Evolutionary conservation across 2,113 vertebrate species (phyloP), one percentile per base, ranked within the genome.

Genomic region (Microcebus jonahi): DNA sequence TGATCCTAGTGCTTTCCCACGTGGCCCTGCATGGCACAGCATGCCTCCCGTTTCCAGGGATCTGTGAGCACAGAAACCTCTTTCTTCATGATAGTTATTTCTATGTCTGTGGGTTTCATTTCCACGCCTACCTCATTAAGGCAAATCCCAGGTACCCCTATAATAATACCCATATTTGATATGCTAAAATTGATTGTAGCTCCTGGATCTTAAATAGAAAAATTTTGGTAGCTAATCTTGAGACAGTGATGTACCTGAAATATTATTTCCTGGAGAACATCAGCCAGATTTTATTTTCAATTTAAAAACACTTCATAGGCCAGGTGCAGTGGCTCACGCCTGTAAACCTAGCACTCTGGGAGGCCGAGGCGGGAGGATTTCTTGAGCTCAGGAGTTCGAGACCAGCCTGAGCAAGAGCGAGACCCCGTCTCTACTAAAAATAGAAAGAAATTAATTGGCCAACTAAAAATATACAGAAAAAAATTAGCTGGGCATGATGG

Each of bases 211-310:
- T 29, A 73, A 70, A 29, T 29, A 45, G 45, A 82, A 73, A 67
- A 50, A 23, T 63, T 34, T 29, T 63, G 36, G 68, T 42, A 76
- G 65, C 42, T 45, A 87, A 65, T 79, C 29, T 87, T 63, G 76
- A 88, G 9, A 29, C 31, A 65, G 34, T 48, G 27, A 18, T 68
- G 11, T 75, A 20, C 63, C 89, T 90, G 23, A 94, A 61, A 80
- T 68, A 61, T 9, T 53, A 91, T 75, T 90, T 94, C 39, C 70
- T 80, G 6, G 36, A 94, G 50, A 96, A 55, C 8, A 83, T 20
- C 67, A 68, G 8, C 70, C 53, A 95, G 59, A 8, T 81, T 90
- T 63, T 85, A 55, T 57, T 68, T 93, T 68, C 61, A 73, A 75
- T 63, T 95, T 75, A 6, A 84, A 95, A 85, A 88, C 21, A 91